phyloP scores from a whole-genome alignment of 2,113 vertebrate genomes.

The Microtus montanus region DNA sequence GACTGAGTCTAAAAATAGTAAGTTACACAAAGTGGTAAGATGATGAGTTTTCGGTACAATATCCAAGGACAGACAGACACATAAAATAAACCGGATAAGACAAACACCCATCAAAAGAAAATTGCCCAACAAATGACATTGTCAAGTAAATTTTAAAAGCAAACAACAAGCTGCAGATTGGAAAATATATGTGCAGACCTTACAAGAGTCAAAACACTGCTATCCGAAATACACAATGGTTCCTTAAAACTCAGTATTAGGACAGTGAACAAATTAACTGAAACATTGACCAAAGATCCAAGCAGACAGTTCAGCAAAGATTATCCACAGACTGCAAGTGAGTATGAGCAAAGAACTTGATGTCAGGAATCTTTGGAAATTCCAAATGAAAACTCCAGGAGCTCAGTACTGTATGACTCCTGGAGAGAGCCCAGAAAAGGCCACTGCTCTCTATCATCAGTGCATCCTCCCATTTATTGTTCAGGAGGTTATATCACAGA shows the following conservation, averaged over 20 bases:
- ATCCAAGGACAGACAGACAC: no score
- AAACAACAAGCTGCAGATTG: background rate
- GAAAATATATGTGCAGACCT: background rate
- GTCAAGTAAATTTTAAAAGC: background rate
- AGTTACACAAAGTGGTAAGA: no score
- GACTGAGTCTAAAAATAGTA: no score
- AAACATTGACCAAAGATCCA: background rate
- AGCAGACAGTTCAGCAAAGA: background rate
- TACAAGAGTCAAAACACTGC: background rate
- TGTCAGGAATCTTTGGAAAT: background rate
- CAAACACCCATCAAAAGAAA: background rate
- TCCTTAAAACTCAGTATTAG: background rate
- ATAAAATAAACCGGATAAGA: background rate
- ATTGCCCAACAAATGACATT: background rate
- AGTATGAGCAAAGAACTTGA: background rate
- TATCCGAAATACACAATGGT: background rate
- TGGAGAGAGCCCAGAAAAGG: background rate
- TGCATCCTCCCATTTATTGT: background rate
- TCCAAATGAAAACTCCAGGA: background rate
- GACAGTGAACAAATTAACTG: background rate
- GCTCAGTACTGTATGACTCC: background rate
- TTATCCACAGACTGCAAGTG: background rate
- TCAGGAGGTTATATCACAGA: no score
- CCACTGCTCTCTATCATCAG: background rate
- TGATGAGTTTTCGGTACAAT: background rate